A percentile compares a stretch with the other conserved stretches of the same genome.
Conservation (phyloP, 1,140 invertebrate genomes). For the Euura saliciscinereae region DNA sequence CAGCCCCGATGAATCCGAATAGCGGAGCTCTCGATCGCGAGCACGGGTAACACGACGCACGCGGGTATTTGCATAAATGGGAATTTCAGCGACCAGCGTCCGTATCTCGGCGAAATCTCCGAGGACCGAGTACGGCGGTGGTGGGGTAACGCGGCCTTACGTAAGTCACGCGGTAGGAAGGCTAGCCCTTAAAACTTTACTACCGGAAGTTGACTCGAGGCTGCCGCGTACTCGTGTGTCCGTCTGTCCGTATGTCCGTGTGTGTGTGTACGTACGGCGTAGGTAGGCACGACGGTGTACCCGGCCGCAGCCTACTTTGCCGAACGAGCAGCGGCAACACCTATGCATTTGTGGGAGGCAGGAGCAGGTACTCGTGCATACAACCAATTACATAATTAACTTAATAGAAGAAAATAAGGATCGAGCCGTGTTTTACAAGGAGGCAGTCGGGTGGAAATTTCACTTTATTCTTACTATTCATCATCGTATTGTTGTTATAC, state of each 20-base stretch:
- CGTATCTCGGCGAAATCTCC: no score
- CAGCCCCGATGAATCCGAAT: no score
- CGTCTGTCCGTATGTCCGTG: not conserved
- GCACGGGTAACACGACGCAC: no score
- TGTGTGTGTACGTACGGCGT: not conserved
- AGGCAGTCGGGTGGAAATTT: conserved; percentile 30
- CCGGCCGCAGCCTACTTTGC: no score
- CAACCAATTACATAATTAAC: conserved; percentile 41
- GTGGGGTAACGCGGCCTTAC: not conserved
- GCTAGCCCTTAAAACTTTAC: conserved; percentile 48
- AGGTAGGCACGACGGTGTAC: not conserved
- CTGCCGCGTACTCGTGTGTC: not conserved
- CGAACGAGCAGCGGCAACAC: conserved; percentile 11
- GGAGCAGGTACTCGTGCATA: conserved; percentile 27
- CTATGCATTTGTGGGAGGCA: not conserved
- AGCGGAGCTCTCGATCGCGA: no score
- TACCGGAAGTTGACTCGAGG: conserved; percentile 48
- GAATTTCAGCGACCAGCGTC: no score
- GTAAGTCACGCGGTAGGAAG: conserved; percentile 16
- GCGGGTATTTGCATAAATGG: no score
- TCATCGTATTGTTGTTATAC: not conserved
- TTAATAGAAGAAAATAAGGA: conserved; percentile 37
- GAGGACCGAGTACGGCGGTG: not conserved
- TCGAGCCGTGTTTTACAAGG: conserved; percentile 19
- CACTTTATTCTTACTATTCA: conserved; percentile 25